A percentile compares a stretch with the other conserved stretches of the same genome.
These are phyloP conservation scores for Onychostoma macrolepis DNA, from an alignment of 2,113 vertebrate species.

Conservation along the genomic window DNA sequence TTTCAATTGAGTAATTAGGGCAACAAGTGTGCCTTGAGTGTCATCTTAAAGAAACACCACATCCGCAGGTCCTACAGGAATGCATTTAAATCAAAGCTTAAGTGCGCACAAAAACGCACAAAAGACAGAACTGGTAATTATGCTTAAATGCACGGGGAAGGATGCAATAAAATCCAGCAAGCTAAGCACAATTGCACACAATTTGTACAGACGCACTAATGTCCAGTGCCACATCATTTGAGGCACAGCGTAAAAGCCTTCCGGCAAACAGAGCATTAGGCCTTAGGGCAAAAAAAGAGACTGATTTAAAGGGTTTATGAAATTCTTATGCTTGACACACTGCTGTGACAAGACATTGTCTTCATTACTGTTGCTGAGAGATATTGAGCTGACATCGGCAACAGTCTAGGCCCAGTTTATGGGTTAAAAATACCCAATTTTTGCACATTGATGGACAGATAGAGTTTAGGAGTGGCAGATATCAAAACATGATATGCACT, in stretches of 20 bases:
- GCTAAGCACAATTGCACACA: slow-evolving; percentile 4
- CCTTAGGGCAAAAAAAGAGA: slow-evolving; percentile 8
- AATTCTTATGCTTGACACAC: slow-evolving; percentile 42
- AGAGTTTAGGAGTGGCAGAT: slow-evolving; percentile 20
- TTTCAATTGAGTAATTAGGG: slow-evolving; percentile 25
- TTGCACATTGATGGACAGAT: slow-evolving; percentile 39
- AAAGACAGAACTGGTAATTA: slow-evolving; percentile 3
- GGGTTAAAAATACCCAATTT: slow-evolving; percentile 49
- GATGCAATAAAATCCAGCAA: background rate
- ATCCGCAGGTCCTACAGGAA: background rate
- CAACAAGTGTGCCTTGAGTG: slow-evolving; percentile 6
- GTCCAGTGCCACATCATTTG: slow-evolving; percentile 4
- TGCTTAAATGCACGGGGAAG: background rate
- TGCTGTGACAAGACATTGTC: slow-evolving; percentile 11
- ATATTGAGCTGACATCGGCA: slow-evolving; percentile 20
- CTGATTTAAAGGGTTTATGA: slow-evolving; percentile 28
- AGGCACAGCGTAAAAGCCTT: slow-evolving; percentile 15
- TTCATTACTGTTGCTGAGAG: slow-evolving; percentile 34
- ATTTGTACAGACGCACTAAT: slow-evolving; percentile 17
- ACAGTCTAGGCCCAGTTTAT: slow-evolving; percentile 18
- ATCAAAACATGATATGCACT: slow-evolving; percentile 25
- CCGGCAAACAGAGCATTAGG: slow-evolving; percentile 10
- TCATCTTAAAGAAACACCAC: background rate
- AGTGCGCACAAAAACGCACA: background rate
- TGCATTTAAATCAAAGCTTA: slow-evolving; percentile 2